Conservation (phyloP, 1,140 invertebrate genomes). For the Drosophila sp. region DNA sequence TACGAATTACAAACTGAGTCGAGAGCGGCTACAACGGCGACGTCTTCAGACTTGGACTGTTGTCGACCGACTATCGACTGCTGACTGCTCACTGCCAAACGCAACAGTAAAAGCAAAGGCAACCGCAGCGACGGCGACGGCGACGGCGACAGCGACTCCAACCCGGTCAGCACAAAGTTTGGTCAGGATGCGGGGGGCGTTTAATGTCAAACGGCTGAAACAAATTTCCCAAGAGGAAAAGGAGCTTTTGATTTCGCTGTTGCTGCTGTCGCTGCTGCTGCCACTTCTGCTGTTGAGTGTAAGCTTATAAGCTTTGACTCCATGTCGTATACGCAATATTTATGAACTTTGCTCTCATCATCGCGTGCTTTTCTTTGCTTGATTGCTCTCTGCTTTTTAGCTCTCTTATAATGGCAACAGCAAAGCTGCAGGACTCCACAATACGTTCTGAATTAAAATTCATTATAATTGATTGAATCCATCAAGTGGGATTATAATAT, state of each 20-base stretch:
- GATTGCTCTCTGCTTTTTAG: neutral
- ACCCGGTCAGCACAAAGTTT: conserved; percentile 23
- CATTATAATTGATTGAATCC: neutral
- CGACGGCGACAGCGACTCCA: conserved; percentile 19
- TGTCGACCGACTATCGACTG: conserved; percentile 63
- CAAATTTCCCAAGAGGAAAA: conserved; percentile 15
- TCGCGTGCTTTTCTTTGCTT: neutral
- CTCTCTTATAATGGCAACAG: neutral
- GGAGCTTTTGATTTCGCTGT: conserved; percentile 31
- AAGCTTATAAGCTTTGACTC: conserved; percentile 41
- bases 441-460: neutral
- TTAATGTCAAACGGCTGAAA: conserved; percentile 37
- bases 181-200: conserved; percentile 46
- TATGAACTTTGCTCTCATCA: conserved; percentile 25
- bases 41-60: conserved; percentile 75
- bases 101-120: conserved; percentile 13
- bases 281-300: conserved; percentile 15
- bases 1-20: conserved; percentile 34
- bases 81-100: conserved; percentile 10
- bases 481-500: neutral
- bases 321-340: conserved; percentile 51
- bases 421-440: neutral
- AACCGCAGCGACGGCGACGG: too few species aligned
- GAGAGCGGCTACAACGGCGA: conserved; percentile 49
- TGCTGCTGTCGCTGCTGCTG: neutral